These are phyloP conservation scores for Sceloporus tristichus DNA, from an alignment of 2,113 vertebrate species.

Conservation along the genomic window DNA sequence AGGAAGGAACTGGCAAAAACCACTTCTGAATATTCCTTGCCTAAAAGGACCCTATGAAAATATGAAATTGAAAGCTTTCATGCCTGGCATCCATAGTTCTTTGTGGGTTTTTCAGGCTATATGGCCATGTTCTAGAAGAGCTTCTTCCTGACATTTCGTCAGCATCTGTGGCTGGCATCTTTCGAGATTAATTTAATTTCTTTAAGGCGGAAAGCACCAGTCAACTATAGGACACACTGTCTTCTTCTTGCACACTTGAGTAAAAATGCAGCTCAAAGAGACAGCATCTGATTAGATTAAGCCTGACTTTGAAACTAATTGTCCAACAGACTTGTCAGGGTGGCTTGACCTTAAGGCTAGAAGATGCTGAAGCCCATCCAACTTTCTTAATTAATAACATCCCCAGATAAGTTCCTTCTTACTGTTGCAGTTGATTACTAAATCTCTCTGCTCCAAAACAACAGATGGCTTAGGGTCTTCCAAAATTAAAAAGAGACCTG, in stretches of 20 bases:
- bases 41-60: no score
- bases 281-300: constrained; percentile 48
- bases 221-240: neutral
- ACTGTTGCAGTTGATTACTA: constrained; percentile 76
- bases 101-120: no score
- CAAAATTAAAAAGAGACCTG: constrained; percentile 70
- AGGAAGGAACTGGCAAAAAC: no score
- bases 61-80: no score
- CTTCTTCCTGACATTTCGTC: no score
- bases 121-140: no score
- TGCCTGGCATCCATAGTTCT: no score
- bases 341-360: constrained; percentile 73
- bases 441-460: constrained; percentile 78
- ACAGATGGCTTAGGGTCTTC: constrained; percentile 79
- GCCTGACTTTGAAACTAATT: constrained; percentile 60
- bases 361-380: constrained; percentile 76
- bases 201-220: neutral
- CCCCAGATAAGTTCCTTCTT: constrained; percentile 80
- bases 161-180: no score
- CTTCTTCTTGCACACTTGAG: neutral
- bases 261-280: constrained; percentile 33
- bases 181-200: neutral
- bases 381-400: constrained; percentile 82
- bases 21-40: no score
- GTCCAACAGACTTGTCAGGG: constrained; percentile 61